Percentiles rank a stretch among this genome's conserved stretches.
Evolutionary conservation across 2,888 invertebrate species (phyloP).

Genomic region (Dynastes hyllus): DNA sequence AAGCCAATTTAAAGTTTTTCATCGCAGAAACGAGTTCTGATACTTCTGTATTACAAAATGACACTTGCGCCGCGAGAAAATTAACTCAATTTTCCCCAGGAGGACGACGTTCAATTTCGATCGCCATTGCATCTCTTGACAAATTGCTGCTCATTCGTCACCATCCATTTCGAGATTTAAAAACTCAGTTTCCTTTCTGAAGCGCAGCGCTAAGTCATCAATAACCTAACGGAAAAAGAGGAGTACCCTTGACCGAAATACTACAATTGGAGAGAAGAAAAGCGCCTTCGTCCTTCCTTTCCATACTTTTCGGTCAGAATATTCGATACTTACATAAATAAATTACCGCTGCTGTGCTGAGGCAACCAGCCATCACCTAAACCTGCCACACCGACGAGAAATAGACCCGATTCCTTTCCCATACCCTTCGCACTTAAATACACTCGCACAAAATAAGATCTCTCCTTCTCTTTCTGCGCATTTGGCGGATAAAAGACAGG

Average conservation of each 20-base stretch:
- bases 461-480: constrained; percentile 18
- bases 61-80: neutral
- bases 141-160: constrained; percentile 33
- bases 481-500: constrained; percentile 55
- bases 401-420: neutral
- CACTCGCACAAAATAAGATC: constrained; percentile 46
- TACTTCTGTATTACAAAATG: neutral
- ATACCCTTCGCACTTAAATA: constrained; percentile 29
- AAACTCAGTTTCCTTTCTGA: constrained; percentile 19
- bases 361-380: constrained; percentile 27
- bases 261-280: constrained; percentile 19
- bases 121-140: constrained; percentile 2
- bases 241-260: constrained; percentile 39
- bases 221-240: constrained; percentile 20
- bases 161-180: constrained; percentile 28
- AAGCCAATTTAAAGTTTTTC: too few species aligned
- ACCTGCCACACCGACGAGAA: constrained; percentile 10
- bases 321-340: constrained; percentile 37
- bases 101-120: neutral
- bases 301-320: neutral
- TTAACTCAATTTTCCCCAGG: constrained; percentile 12
- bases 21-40: too few species aligned
- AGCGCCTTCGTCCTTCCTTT: neutral
- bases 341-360: constrained; percentile 26
- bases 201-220: constrained; percentile 25